Percentiles rank a stretch among this genome's conserved stretches.
phyloP scores from a whole-genome alignment of 2,888 invertebrate genomes.

The Monoplex corrugatus region DNA sequence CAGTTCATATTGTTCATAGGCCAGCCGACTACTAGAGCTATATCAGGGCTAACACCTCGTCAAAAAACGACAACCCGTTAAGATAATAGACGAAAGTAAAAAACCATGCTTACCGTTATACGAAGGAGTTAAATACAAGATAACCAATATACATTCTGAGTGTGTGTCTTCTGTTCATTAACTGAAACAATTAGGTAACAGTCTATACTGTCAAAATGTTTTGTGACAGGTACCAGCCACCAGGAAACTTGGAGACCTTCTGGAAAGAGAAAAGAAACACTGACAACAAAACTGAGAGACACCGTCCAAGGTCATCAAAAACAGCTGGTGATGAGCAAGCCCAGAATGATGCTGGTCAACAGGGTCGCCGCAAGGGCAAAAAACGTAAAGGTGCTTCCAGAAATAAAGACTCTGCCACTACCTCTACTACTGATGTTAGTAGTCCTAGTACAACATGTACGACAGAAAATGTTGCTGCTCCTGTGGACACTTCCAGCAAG shows the following conservation, averaged over 20 bases:
- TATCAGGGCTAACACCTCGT: too few species aligned
- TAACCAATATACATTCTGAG: too few species aligned
- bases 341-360: not conserved
- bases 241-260: conserved; percentile 39
- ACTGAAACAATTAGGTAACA: too few species aligned
- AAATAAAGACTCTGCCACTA: too few species aligned
- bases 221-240: conserved; percentile 39
- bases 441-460: too few species aligned
- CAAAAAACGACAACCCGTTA: too few species aligned
- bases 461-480: too few species aligned
- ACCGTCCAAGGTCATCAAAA: not conserved
- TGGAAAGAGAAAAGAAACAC: conserved; percentile 34
- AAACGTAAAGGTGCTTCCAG: not conserved
- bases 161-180: not conserved
- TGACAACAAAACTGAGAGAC: conserved; percentile 15
- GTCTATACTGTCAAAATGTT: not conserved
- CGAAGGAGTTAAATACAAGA: too few species aligned
- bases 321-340: not conserved
- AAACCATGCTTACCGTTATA: not conserved
- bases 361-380: conserved; percentile 8
- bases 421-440: too few species aligned
- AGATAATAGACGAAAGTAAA: too few species aligned
- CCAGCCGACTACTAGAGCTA: too few species aligned
- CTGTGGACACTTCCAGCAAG: not conserved
- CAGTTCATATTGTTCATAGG: too few species aligned